Evolutionary conservation across 2,797 vertebrate genomes (phyloP), one percentile per base, ranked within the genome.

Genomic region (Buceros bicornis): DNA sequence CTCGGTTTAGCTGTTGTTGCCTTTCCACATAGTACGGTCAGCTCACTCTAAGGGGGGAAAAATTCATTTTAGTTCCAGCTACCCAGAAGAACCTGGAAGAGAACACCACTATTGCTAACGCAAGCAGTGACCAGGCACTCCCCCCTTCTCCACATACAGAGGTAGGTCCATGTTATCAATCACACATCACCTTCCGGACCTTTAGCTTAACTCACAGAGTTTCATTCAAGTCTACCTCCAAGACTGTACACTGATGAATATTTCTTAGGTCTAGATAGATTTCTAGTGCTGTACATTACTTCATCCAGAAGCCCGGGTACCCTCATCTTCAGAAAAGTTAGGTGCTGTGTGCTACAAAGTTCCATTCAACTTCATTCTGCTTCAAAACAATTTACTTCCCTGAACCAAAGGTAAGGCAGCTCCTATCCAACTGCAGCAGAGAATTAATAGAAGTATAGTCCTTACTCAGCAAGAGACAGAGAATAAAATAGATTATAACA

Each of bases 21-120:
- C 50, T 97, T 98, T 82, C 97, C 97, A 64, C 94, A 97, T 2
- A 97, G 86, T 13, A 92, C 93, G 33, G 97, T 97, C 97, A 98
- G 81, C 61, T 96, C 94, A 28, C 61, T 97, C 97, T 98, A 45
- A 51, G 16, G 56, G n/a, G 15, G 29, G 10, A 4, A 67, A 80
- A 72, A 58, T 1, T 21, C 2, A 8, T 47, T 78, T 94, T 51
- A 96, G 87, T 57, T 83, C 18, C 67, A 91, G 53, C 48, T 57
- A 22, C 8, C 11, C 40, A 37, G 37, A 14, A 57, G 28, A 45
- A 54, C 13, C 12, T 40, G 9, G 24, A 56, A 77, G 53, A 65
- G 57, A 53, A 45, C 22, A 11, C 25, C 7, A 4, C 21, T 51
- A 5, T 17, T 71, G 20, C 56, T 77, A 21, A 61, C 43, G 20